Conservation (phyloP, 2,113 vertebrate genomes). For the Caranx ignobilis region DNA sequence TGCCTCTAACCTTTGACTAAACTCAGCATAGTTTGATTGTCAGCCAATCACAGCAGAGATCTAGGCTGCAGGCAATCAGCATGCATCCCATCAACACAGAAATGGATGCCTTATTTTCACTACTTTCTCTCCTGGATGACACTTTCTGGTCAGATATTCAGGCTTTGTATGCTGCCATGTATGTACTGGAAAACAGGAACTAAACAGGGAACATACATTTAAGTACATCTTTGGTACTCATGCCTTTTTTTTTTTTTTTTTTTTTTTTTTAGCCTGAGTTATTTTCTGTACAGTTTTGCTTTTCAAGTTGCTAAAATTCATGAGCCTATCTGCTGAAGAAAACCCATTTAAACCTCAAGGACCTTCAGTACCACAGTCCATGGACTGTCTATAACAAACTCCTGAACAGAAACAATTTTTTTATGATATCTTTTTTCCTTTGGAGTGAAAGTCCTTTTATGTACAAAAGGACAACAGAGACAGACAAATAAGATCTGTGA, state of each 20-base stretch:
- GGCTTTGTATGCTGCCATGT: slow-evolving; percentile 7
- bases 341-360: slow-evolving; percentile 46
- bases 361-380: slow-evolving; percentile 20
- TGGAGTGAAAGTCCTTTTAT: slow-evolving; percentile 19
- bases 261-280: slow-evolving; percentile 30
- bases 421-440: slow-evolving; percentile 16
- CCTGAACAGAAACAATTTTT: slow-evolving; percentile 19
- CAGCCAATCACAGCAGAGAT: slow-evolving; percentile 64
- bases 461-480: slow-evolving; percentile 25
- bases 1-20: slow-evolving; percentile 70
- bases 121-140: slow-evolving; percentile 30
- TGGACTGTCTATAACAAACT: slow-evolving; percentile 21
- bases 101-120: slow-evolving; percentile 61
- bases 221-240: slow-evolving; percentile 29
- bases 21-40: slow-evolving; percentile 64
- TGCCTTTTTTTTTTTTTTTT: slow-evolving; percentile 20
- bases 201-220: slow-evolving; percentile 23
- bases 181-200: slow-evolving; percentile 1
- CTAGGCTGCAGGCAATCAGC: slow-evolving; percentile 63
- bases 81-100: slow-evolving; percentile 41
- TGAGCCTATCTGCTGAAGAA: slow-evolving; percentile 38
- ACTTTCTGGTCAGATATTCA: slow-evolving; percentile 20
- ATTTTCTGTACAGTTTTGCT: slow-evolving; percentile 38
- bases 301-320: slow-evolving; percentile 32
- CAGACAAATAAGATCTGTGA: slow-evolving; percentile 34